A percentile compares a stretch with the other conserved stretches of the same genome.
These are phyloP conservation scores for Heterotilapia buettikoferi DNA, from an alignment of 2,113 vertebrate species.

Conservation along the genomic window DNA sequence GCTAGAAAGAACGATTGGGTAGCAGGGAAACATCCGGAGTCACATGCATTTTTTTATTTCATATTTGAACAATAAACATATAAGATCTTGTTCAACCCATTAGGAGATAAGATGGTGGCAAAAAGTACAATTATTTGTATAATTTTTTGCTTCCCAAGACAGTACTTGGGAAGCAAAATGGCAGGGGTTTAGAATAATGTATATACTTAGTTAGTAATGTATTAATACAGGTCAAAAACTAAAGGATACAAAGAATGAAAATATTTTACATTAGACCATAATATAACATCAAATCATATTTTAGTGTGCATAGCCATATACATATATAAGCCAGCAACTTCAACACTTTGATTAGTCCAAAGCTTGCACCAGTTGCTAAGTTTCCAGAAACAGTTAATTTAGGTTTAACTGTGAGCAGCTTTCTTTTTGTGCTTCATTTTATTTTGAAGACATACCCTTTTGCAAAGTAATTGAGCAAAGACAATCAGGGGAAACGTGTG, in stretches of 20 bases:
- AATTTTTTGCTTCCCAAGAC: neutral
- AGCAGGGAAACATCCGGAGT: neutral
- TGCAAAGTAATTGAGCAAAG: constrained; percentile 20
- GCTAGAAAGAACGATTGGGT: neutral
- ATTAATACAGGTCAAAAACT: neutral
- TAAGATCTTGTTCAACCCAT: neutral
- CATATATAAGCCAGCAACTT: neutral
- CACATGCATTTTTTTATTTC: neutral
- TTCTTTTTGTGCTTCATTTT: neutral
- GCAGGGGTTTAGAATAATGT: neutral
- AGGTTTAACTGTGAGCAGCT: neutral
- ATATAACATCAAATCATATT: neutral
- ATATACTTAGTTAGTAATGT: neutral
- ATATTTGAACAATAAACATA: neutral
- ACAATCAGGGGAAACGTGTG: neutral
- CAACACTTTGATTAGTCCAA: neutral
- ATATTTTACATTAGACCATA: neutral
- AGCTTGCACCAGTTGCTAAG: neutral
- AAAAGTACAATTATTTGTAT: neutral
- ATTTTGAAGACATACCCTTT: neutral
- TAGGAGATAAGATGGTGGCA: neutral
- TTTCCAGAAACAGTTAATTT: neutral
- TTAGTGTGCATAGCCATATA: neutral
- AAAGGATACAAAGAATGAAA: neutral
- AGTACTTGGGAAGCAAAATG: neutral